Conservation (phyloP, 2,888 invertebrate genomes). For the Labia minor region DNA sequence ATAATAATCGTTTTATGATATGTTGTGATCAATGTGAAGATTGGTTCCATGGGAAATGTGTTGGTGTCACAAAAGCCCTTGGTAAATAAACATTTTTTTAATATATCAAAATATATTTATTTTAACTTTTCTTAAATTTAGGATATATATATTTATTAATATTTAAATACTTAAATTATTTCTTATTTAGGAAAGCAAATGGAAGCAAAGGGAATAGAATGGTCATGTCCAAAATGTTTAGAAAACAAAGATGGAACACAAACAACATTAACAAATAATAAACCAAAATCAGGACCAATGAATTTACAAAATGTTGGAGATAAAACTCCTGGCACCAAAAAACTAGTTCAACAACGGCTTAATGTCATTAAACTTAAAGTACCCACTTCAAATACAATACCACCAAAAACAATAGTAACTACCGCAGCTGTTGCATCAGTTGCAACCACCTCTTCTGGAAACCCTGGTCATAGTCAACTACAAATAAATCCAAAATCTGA, state of each 20-base stretch:
- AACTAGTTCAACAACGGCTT: constrained; percentile 18
- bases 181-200: constrained; percentile 55
- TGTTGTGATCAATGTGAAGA: constrained; percentile 92
- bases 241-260: constrained; percentile 39
- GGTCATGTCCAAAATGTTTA: constrained; percentile 78
- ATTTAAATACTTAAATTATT: constrained; percentile 1
- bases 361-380: not conserved
- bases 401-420: not conserved
- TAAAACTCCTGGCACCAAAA: constrained; percentile 19
- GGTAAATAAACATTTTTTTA: constrained; percentile 44
- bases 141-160: not conserved
- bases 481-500: constrained; percentile 15
- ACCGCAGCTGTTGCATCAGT: not conserved
- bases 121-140: not conserved
- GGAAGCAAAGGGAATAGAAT: constrained; percentile 77
- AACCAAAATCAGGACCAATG: constrained; percentile 21
- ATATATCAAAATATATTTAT: not conserved
- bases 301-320: constrained; percentile 18
- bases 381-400: not conserved
- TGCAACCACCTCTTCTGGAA: not conserved
- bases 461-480: not conserved
- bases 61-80: constrained; percentile 82
- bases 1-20: constrained; percentile 90
- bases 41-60: constrained; percentile 98
- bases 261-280: too few species aligned